phyloP scores from a whole-genome alignment of 2,113 vertebrate genomes.

The Dissostichus mawsoni region DNA sequence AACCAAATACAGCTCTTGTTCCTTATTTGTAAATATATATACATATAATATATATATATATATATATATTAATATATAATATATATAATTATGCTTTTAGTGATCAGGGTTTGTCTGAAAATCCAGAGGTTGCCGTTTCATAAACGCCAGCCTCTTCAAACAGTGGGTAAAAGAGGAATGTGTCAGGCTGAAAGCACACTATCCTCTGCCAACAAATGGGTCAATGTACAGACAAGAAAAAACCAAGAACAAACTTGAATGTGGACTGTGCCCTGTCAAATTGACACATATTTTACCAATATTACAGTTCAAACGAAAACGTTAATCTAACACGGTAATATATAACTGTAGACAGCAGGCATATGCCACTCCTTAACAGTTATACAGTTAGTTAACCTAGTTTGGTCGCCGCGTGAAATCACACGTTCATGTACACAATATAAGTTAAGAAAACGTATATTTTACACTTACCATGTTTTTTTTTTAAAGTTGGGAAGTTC shows the following conservation, averaged over 20 bases:
- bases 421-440: background rate
- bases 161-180: background rate
- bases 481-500: background rate
- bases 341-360: no score
- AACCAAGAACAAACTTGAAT: background rate
- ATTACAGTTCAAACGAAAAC: background rate
- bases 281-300: background rate
- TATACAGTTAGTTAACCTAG: background rate
- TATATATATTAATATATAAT: no score
- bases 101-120: background rate
- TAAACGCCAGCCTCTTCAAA: background rate
- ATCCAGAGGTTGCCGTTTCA: constrained; percentile 13
- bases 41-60: no score
- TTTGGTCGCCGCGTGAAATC: background rate
- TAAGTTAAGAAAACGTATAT: rapidly evolving
- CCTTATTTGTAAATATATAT: no score
- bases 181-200: background rate
- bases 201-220: constrained; percentile 7
- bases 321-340: background rate
- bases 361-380: background rate
- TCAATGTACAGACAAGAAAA: background rate
- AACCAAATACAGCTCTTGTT: no score
- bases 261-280: background rate
- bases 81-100: background rate
- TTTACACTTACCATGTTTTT: constrained; percentile 58